Percentiles rank a stretch among this genome's conserved stretches.
These are phyloP conservation scores for Plagodis pulveraria DNA, from an alignment of 2,888 invertebrate genomes.

Conservation along the genomic window DNA sequence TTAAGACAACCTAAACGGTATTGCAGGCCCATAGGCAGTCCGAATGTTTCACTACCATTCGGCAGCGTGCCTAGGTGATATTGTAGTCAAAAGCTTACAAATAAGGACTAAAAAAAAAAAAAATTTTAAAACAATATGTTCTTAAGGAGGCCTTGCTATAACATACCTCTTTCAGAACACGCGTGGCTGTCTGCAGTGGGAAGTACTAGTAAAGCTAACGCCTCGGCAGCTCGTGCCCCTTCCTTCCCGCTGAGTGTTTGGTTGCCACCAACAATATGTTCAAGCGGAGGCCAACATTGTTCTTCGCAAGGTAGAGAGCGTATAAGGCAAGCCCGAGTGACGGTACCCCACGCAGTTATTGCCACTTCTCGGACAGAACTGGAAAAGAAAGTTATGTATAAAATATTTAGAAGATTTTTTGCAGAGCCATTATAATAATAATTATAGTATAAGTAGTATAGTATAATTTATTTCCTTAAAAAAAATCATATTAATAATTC, in stretches of 20 bases:
- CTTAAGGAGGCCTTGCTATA: not conserved
- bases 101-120: too few relatives aligned
- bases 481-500: too few relatives aligned
- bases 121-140: too few relatives aligned
- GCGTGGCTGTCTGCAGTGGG: conserved; percentile 63
- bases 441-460: too few relatives aligned
- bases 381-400: not conserved
- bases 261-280: conserved; percentile 43
- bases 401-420: too few relatives aligned
- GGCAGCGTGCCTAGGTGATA: too few relatives aligned
- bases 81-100: too few relatives aligned
- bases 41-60: too few relatives aligned
- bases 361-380: conserved; percentile 73
- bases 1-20: too few relatives aligned
- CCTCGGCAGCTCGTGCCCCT: conserved; percentile 59
- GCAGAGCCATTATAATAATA: too few relatives aligned
- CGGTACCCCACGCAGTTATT: conserved; percentile 67
- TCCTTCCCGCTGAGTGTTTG: conserved; percentile 44
- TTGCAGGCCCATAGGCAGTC: too few relatives aligned
- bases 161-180: conserved; percentile 66
- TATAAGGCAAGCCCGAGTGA: conserved; percentile 59
- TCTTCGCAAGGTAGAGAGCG: conserved; percentile 50
- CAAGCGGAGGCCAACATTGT: conserved; percentile 64
- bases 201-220: conserved; percentile 64
- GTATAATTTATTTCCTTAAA: too few relatives aligned